Percentiles rank a stretch among this genome's conserved stretches.
Conservation (phyloP, 1,140 invertebrate genomes). For the Lysiphlebus fabarum region DNA sequence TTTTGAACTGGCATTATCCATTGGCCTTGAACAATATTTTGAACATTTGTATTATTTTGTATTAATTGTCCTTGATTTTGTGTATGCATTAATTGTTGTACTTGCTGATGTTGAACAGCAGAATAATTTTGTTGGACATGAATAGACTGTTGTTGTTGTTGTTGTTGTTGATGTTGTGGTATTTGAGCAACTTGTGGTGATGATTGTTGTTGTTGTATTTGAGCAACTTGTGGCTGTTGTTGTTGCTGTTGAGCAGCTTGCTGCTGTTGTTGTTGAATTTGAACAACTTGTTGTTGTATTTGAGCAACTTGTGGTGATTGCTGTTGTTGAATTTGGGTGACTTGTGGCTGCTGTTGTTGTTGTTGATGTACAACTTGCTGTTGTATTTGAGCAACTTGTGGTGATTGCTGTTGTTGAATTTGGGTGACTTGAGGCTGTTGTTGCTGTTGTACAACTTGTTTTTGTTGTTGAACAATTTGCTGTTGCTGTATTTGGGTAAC, state of each 20-base stretch:
- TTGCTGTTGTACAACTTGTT: conserved; percentile 28
- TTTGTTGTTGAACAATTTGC: conserved; percentile 24
- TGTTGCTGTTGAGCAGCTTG: background rate
- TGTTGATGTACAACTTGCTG: too few relatives aligned
- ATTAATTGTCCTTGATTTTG: conserved; percentile 18
- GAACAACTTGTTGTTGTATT: background rate
- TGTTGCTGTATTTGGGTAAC: background rate
- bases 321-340: conserved; percentile 24
- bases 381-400: too few relatives aligned
- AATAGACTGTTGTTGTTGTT: conserved; percentile 11
- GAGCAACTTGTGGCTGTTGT: background rate
- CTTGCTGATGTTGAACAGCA: conserved; percentile 16
- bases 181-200: background rate
- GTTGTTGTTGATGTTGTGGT: background rate
- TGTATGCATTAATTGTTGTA: background rate
- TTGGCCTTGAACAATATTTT: conserved; percentile 22
- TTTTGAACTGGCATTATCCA: conserved; percentile 19
- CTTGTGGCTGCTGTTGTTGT: too few relatives aligned
- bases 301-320: conserved; percentile 1
- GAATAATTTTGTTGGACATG: conserved; percentile 1
- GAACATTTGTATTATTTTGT: conserved; percentile 16
- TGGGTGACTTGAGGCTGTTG: conserved; percentile 15
- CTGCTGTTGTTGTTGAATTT: background rate
- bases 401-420: conserved; percentile 34
- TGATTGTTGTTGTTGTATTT: background rate